Evolutionary conservation across 1,140 invertebrate genomes (phyloP), one percentile per base, ranked within the genome.

Genomic region (Drosophila orena): DNA sequence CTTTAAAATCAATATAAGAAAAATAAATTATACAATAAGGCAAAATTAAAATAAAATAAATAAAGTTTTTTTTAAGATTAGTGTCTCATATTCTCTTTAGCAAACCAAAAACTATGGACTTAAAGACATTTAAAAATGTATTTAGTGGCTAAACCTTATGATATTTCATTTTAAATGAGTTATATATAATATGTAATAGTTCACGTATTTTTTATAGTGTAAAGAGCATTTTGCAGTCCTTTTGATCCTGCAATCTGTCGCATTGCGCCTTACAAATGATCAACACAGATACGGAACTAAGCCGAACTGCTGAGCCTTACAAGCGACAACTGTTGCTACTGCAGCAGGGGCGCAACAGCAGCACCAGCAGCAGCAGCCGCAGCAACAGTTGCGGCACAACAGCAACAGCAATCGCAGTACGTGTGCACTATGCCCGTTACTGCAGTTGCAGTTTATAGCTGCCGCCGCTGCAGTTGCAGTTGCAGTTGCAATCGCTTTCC

Each of bases 191-290:
- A n/a, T n/a, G n/a, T n/a, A n/a, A n/a, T 24, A 24, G 0, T 5
- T 24, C 4, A 24, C 4, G 4, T 0, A 4, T 4, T 24, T 24
- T 55, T 38, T 15, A 8, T 8, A 11, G 8, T 27, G 17, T 35
- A 52, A 80, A 80, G 81, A 54, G 77, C 53, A 74, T 75, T 56
- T 46, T 78, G 65, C 43, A 64, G 65, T 47, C 46, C 14, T 15
- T 14, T 53, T 15, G 10, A n/a, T 46, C 27, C 50, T 43, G 65
- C 66, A 81, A 84, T 89, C 79, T 89, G 79, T 89, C 73, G 73
- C 73, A 85, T 71, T 77, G 65, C 57, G 60, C 76, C 59, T 83
- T 73, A 89, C 84, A 89, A 89, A 89, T 89, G 84, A 89, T 89
- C 79, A 89, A 89, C 84, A 89, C 64, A 89, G 84, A 89, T 89